Evolutionary conservation across 2,113 vertebrate genomes (phyloP).

Genomic region (Microcebus tavaratra): DNA sequence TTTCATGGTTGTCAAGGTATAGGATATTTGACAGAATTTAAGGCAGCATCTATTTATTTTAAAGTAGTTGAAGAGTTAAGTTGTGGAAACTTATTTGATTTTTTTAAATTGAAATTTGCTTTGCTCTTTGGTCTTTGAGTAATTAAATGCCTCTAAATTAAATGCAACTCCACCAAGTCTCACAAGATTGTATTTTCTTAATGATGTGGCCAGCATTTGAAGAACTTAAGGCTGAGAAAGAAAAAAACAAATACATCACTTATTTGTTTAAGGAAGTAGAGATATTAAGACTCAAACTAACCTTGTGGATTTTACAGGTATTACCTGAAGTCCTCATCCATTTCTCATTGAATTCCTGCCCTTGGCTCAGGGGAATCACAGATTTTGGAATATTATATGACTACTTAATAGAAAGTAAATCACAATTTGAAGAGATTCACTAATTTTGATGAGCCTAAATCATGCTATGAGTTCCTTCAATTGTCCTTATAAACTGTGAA

Average conservation of each 20-base stretch:
- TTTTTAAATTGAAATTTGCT: not conserved
- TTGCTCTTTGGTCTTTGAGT: not conserved
- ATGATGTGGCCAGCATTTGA: not conserved
- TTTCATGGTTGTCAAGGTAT: not conserved
- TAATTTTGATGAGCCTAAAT: conserved; percentile 11
- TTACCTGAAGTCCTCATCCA: not conserved
- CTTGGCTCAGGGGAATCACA: conserved; percentile 4
- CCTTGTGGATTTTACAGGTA: not conserved
- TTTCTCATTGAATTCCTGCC: not conserved
- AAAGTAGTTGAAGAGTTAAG: not conserved
- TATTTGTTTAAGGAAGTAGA: not conserved
- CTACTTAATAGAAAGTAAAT: not conserved
- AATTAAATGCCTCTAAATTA: conserved; percentile 15
- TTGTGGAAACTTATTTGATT: not conserved
- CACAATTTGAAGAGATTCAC: not conserved
- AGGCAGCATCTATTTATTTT: not conserved
- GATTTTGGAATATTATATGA: not conserved
- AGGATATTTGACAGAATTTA: not conserved
- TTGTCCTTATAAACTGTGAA: not conserved
- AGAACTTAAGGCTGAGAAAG: not conserved
- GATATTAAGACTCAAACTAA: not conserved
- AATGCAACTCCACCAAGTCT: not conserved
- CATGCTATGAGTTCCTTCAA: not conserved
- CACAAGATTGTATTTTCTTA: conserved; percentile 10
- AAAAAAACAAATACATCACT: not conserved